Evolutionary conservation across 53 echinoderm and acorn worm genomes (phyloP).

Genomic region (Henricia sp.): DNA sequence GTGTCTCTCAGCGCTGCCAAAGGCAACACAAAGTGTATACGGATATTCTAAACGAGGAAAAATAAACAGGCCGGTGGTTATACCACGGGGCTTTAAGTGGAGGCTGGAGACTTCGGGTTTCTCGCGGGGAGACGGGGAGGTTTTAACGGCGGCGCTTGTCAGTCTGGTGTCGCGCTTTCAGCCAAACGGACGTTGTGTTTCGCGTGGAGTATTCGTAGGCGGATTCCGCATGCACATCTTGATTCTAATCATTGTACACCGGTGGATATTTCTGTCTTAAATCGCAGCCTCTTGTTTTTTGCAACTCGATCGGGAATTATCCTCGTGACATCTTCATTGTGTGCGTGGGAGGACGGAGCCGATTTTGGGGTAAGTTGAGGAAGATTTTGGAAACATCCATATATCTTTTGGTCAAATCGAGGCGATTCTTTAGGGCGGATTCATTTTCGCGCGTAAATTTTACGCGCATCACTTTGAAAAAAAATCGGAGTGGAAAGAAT

Average conservation of each 20-base stretch:
- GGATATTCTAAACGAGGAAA: constrained; percentile 55
- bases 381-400: not conserved
- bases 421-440: not conserved
- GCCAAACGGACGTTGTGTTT: not conserved
- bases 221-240: not conserved
- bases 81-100: constrained; percentile 39
- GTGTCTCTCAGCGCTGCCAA: constrained; percentile 51
- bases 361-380: not conserved
- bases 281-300: not conserved
- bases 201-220: constrained; percentile 21
- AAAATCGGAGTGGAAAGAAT: not conserved
- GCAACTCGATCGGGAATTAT: not conserved
- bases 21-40: not conserved
- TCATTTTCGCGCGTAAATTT: not conserved
- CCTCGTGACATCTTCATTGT: not conserved
- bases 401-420: not conserved
- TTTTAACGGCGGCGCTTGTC: constrained; percentile 49
- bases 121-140: constrained; percentile 7
- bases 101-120: constrained; percentile 18
- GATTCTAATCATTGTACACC: not conserved
- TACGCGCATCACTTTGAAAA: too few relatives aligned
- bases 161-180: constrained; percentile 26
- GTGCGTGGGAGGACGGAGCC: not conserved
- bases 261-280: not conserved
- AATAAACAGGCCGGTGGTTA: constrained; percentile 56